Percentiles rank a stretch among this genome's conserved stretches.
Evolutionary conservation across 2,113 vertebrate genomes (phyloP).

Genomic region (Neolamprologus modestus): DNA sequence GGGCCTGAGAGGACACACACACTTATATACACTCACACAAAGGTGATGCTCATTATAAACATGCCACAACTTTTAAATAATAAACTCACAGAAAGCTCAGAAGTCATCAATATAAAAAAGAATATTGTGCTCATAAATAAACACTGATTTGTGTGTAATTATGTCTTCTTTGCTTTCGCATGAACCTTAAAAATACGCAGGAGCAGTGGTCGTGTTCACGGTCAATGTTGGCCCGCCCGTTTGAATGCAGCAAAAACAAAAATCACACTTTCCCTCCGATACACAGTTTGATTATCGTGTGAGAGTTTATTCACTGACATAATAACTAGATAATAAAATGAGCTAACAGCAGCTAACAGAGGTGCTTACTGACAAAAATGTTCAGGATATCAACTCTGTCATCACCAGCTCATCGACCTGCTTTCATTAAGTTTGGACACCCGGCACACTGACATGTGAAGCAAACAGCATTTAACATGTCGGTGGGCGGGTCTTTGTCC

Average conservation of each 20-base stretch:
- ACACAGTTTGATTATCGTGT: not conserved
- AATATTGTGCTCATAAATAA: not conserved
- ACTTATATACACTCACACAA: not conserved
- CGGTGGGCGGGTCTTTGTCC: not conserved
- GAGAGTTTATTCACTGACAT: not conserved
- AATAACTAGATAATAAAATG: not conserved
- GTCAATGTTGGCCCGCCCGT: fast-evolving
- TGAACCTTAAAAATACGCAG: not conserved
- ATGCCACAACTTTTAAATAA: not conserved
- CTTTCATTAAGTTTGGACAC: not conserved
- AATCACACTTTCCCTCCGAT: not conserved
- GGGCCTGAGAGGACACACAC: conserved; percentile 71
- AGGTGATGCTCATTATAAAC: not conserved
- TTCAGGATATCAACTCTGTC: not conserved
- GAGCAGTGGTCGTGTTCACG: not conserved
- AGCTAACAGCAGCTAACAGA: not conserved
- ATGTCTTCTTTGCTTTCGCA: not conserved
- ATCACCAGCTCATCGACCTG: not conserved
- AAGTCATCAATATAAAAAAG: not conserved
- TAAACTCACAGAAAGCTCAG: not conserved
- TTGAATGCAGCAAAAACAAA: not conserved
- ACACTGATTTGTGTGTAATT: fast-evolving
- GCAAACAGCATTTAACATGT: not conserved
- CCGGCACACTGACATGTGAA: not conserved
- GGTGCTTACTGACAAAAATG: not conserved